A percentile compares a stretch with the other conserved stretches of the same genome.
phyloP scores from a whole-genome alignment of 2,888 invertebrate species.

The Myopa tessellatipennis region DNA sequence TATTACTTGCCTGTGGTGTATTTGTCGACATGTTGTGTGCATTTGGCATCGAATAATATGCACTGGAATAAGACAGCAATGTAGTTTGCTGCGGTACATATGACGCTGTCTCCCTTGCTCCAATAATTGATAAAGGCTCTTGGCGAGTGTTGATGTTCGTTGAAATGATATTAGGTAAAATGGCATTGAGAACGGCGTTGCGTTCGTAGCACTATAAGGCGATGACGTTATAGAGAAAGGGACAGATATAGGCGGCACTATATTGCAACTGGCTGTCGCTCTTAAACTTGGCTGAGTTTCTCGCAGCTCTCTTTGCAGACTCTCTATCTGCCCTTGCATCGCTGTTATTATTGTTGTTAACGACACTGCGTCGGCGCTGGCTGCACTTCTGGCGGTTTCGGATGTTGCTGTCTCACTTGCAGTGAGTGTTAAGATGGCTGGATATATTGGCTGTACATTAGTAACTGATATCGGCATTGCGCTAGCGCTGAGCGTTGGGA shows the following conservation, averaged over 20 bases:
- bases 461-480: too few species aligned
- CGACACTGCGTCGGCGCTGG: background rate
- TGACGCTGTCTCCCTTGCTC: background rate
- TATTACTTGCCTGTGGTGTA: background rate
- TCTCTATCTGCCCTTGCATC: slow-evolving; percentile 1
- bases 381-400: too few species aligned
- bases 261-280: background rate
- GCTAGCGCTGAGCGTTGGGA: background rate
- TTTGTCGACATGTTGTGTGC: background rate
- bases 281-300: background rate
- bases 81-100: background rate
- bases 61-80: background rate
- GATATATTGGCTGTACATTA: too few species aligned
- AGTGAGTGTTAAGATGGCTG: too few species aligned
- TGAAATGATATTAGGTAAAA: too few species aligned
- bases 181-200: background rate
- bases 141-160: too few species aligned
- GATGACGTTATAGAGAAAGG: slow-evolving; percentile 1
- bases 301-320: background rate
- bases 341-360: background rate
- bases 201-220: background rate
- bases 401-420: too few species aligned
- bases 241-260: slow-evolving; percentile 5
- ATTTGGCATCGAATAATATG: background rate
- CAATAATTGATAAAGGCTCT: background rate